Base-by-base conservation (phyloP, 2,888 invertebrate genomes). In the Drosophila helvetica region DNA sequence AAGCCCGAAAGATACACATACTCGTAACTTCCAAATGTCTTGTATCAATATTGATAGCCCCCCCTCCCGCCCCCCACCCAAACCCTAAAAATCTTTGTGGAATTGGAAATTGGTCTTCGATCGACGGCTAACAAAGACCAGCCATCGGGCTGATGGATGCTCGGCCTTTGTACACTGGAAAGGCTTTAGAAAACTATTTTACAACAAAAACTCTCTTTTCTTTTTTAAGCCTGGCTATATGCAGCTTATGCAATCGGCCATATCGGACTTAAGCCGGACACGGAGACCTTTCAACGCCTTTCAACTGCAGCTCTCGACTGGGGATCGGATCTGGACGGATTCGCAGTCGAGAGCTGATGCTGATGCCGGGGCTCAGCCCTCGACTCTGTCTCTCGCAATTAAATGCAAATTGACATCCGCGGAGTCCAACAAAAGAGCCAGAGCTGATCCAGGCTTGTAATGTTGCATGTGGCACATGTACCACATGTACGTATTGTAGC, bases 11-110 rank as follows among this genome's bases (percentile, higher is more conserved):
- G 55, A 63, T 56, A 77, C 66, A 77, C 59, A 77, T 78, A 22
- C 22, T 5, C 22, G 5, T 1, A 69, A 86, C 71, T 59, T 75
- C 72, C 55, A 88, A 77, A 74, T 57, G 66, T 79, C 75, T 72
- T 75, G 68, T 70, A 83, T 76, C 73, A 86, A 84, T 86, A 84
- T 63, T 70, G 54, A 74, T 82, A 65, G 70, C 59, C 58, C 69
- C 65, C 52, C 22, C n/a, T n/a, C 5, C 6, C 19, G 2, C 19
- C 19, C 19, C 19, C 19, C 19, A 19, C 19, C 2, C 22, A n/a
- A n/a, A n/a, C 22, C 22, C 2, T 38, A 62, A 48, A 38, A 7
- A 38, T n/a, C 6, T 47, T 22, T 65, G 56, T 38, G 50, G 43
- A 54, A 59, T 57, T 79, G 19, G 66, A 77, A 74, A 79, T 85